These are phyloP conservation scores for Cephalopterus ornatus DNA, from an alignment of 2,113 vertebrate species.

Conservation along the genomic window DNA sequence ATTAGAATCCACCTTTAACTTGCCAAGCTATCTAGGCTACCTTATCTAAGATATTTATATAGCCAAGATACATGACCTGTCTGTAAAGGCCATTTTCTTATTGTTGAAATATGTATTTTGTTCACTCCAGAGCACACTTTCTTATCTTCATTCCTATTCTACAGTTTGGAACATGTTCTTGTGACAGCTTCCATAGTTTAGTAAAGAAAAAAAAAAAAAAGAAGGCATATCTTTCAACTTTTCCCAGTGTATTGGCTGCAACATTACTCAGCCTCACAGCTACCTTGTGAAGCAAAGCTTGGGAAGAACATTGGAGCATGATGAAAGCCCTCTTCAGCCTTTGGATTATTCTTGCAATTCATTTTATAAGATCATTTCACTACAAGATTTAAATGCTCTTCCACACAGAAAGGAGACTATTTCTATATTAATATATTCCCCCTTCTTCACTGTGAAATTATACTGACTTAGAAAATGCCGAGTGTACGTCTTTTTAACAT, in stretches of 20 bases:
- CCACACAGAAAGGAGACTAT: not conserved
- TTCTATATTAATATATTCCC: not conserved
- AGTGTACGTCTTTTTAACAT: constrained; percentile 46
- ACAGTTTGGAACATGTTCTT: not conserved
- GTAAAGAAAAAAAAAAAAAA: not conserved
- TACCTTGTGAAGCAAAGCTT: not conserved
- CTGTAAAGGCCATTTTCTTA: not conserved
- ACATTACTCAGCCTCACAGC: not conserved
- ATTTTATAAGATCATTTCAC: not conserved
- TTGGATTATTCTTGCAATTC: not conserved
- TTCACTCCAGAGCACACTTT: not conserved
- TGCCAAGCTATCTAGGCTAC: not conserved
- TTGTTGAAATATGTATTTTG: not conserved
- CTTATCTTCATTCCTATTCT: not conserved
- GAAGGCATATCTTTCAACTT: not conserved
- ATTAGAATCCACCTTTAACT: not conserved
- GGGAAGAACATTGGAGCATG: not conserved
- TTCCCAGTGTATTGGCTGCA: not conserved
- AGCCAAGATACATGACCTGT: not conserved
- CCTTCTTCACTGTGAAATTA: constrained; percentile 23
- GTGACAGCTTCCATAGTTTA: not conserved
- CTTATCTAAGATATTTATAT: not conserved
- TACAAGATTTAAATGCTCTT: not conserved
- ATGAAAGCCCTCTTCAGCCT: not conserved
- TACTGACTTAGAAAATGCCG: constrained; percentile 19